A percentile compares a stretch with the other conserved stretches of the same genome.
Evolutionary conservation across 2,113 vertebrate species (phyloP).

Genomic region (Jacana jacana): DNA sequence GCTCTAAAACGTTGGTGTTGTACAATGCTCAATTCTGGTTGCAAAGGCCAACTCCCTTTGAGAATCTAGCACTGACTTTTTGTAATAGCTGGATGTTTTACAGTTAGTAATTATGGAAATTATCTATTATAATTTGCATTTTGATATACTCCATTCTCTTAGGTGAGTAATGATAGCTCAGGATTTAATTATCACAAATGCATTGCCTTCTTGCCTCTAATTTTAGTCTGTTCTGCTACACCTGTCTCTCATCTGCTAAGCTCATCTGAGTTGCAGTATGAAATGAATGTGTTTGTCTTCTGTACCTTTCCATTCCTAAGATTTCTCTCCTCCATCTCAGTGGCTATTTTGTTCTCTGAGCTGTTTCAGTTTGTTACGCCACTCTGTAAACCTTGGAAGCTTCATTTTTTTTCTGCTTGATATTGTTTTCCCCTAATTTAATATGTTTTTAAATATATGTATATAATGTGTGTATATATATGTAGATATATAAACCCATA

Average conservation of each 20-base stretch:
- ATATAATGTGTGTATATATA: not conserved
- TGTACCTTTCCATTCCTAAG: not conserved
- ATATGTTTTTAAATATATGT: not conserved
- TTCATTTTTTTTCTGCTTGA: not conserved
- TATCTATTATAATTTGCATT: constrained; percentile 49
- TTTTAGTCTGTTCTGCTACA: constrained; percentile 36
- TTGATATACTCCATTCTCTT: constrained; percentile 27
- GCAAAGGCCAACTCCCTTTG: not conserved
- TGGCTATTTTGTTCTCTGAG: not conserved
- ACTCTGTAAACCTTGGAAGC: not conserved
- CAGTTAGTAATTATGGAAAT: constrained; percentile 51
- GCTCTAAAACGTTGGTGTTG: not conserved
- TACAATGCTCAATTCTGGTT: not conserved
- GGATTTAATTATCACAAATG: constrained; percentile 38
- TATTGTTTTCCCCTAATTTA: not conserved
- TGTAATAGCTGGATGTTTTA: not conserved
- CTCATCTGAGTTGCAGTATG: not conserved
- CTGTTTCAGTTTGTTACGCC: not conserved
- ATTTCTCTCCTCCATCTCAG: not conserved
- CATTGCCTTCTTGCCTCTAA: constrained; percentile 1
- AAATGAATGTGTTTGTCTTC: not conserved
- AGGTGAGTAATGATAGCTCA: constrained; percentile 35
- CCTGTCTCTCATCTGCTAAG: constrained; percentile 15
- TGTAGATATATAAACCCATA: not conserved
- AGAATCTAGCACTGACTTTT: constrained; percentile 2